Percentiles rank a stretch among this genome's conserved stretches.
Conservation (phyloP, 2,797 vertebrate genomes). For the Peromyscus aztecus region DNA sequence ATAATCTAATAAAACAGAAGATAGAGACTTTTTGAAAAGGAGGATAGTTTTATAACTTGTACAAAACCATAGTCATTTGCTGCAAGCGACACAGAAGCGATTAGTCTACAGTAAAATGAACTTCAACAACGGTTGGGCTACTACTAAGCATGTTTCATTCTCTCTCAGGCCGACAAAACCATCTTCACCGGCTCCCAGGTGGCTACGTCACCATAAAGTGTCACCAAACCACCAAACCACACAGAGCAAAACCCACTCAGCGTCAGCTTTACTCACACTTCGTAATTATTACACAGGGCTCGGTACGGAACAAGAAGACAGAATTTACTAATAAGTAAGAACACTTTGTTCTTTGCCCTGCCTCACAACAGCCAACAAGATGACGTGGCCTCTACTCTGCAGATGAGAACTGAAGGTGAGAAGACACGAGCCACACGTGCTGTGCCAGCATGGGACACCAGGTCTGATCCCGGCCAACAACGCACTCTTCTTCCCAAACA, state of each 20-base stretch:
- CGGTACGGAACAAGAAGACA: not conserved
- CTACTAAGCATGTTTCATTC: not conserved
- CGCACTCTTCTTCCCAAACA: conserved; percentile 13
- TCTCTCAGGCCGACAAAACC: not conserved
- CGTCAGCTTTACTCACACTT: not conserved
- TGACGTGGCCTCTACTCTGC: not conserved
- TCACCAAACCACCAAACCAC: not conserved
- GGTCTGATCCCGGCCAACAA: not conserved
- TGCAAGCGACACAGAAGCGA: not conserved
- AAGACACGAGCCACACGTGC: not conserved
- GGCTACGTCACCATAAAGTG: not conserved
- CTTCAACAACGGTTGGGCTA: conserved; percentile 49
- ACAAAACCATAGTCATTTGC: not conserved
- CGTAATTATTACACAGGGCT: conserved; percentile 10
- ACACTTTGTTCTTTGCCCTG: not conserved
- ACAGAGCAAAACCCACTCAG: not conserved
- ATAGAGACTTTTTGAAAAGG: conserved; percentile 41
- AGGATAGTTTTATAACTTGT: not conserved
- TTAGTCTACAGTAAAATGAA: not conserved
- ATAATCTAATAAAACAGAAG: conserved; percentile 91
- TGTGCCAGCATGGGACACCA: not conserved
- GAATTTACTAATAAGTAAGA: conserved; percentile 51
- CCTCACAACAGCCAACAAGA: not conserved
- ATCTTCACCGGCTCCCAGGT: not conserved
- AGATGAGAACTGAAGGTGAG: conserved; percentile 24